phyloP scores from a whole-genome alignment of 2,113 vertebrate genomes.

The Heterotilapia buettikoferi region DNA sequence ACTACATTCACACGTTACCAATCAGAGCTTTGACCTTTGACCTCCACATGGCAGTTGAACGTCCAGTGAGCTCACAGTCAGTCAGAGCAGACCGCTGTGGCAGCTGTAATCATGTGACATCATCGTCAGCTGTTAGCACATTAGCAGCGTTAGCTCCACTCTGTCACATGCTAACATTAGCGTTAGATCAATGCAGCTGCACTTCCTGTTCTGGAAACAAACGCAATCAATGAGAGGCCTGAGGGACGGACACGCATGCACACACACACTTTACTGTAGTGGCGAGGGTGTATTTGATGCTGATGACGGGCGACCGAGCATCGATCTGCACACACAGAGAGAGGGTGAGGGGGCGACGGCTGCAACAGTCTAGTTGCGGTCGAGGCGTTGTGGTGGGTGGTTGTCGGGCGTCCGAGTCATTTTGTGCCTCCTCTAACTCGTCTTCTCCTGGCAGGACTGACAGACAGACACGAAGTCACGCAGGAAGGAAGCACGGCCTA shows the following conservation, averaged over 20 bases:
- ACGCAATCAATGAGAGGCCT: conserved; percentile 50
- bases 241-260: not conserved
- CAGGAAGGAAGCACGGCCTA: conserved; percentile 9
- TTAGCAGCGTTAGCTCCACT: not conserved
- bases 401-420: not conserved
- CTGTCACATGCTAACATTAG: not conserved
- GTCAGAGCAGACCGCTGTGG: not conserved
- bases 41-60: not conserved
- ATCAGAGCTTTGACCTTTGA: not conserved
- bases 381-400: not conserved
- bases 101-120: not conserved
- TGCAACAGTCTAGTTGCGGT: conserved; percentile 1
- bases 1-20: not conserved
- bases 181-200: conserved; percentile 35
- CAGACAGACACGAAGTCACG: not conserved
- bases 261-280: not conserved
- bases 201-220: conserved; percentile 61
- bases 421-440: not conserved
- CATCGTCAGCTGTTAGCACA: not conserved
- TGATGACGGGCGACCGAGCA: conserved; percentile 38
- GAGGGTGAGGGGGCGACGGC: not conserved
- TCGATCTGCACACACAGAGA: not conserved
- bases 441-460: conserved; percentile 21
- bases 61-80: not conserved
- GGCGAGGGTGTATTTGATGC: conserved; percentile 4